Conservation (phyloP, 2,797 vertebrate genomes). For the Eutrigla gurnardus region DNA sequence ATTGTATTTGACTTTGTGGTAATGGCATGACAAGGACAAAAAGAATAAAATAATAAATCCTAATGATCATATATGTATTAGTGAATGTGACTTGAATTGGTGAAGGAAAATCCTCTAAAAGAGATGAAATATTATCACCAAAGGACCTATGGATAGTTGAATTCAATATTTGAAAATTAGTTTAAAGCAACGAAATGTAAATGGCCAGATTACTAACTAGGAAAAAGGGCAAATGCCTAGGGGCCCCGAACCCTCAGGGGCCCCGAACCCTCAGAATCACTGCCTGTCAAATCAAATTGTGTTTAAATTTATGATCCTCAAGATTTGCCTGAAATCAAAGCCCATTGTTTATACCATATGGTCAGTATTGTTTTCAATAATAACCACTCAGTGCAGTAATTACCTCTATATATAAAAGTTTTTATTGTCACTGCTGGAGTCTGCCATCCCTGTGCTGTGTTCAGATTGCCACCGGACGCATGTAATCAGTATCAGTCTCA, state of each 20-base stretch:
- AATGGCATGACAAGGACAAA: constrained; percentile 1
- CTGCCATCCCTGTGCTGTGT: not conserved
- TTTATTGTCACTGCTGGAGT: not conserved
- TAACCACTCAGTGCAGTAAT: not conserved
- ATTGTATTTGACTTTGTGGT: constrained; percentile 27
- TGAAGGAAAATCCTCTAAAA: not conserved
- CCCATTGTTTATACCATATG: not conserved
- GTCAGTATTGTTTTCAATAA: not conserved
- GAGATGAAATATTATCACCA: not conserved
- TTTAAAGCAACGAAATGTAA: too few species aligned
- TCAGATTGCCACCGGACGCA: not conserved
- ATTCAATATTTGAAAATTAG: too few species aligned
- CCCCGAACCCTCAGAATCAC: too few species aligned
- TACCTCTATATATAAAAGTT: not conserved
- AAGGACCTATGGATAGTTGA: not conserved
- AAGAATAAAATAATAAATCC: not conserved
- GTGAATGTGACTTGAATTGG: not conserved
- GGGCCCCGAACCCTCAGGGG: too few species aligned
- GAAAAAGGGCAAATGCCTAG: too few species aligned
- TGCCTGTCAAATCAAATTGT: too few species aligned
- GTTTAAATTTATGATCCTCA: not conserved
- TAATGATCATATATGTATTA: constrained; percentile 4
- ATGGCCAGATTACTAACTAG: too few species aligned
- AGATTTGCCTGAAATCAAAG: not conserved
- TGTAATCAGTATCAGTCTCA: not conserved